phyloP scores from a whole-genome alignment of 37 sponge, comb jelly and placozoan genomes.

The Hexactinellida sp. region DNA sequence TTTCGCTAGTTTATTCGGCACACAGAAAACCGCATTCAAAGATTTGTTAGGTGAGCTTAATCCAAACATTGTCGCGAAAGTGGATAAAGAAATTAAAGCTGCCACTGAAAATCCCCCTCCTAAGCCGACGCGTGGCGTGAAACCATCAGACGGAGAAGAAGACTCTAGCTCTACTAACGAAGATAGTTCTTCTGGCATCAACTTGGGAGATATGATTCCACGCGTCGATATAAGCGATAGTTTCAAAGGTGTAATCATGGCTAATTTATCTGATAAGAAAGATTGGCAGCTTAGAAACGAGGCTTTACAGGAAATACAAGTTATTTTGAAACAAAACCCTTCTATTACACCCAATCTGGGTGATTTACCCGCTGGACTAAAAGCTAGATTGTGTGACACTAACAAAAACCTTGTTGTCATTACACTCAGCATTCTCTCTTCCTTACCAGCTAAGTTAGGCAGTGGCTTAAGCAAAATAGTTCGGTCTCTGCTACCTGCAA shows the following conservation, averaged over 20 bases:
- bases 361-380: slow-evolving; percentile 62
- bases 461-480: slow-evolving; percentile 29
- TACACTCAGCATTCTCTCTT: slow-evolving; percentile 43
- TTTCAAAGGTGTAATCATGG: slow-evolving; percentile 48
- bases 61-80: slow-evolving; percentile 53
- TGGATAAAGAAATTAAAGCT: slow-evolving; percentile 64
- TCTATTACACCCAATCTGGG: slow-evolving; percentile 55
- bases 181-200: not conserved
- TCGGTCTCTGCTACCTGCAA: slow-evolving; percentile 31
- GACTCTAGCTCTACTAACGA: not conserved
- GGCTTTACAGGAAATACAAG: slow-evolving; percentile 44
- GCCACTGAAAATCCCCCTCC: slow-evolving; percentile 19
- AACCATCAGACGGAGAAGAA: not conserved
- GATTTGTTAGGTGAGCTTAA: slow-evolving; percentile 57
- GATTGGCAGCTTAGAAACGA: slow-evolving; percentile 72
- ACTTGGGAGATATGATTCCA: slow-evolving; percentile 11
- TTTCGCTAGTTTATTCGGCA: not conserved
- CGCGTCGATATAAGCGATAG: slow-evolving; percentile 31
- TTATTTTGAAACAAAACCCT: not conserved
- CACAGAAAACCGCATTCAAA: not conserved
- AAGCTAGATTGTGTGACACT: slow-evolving; percentile 58
- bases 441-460: slow-evolving; percentile 63
- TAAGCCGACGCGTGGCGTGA: not conserved
- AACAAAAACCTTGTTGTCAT: slow-evolving; percentile 77
- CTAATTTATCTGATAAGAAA: slow-evolving; percentile 66